Evolutionary conservation across 2,797 vertebrate species (phyloP).

Genomic region (Aselliscus stoliczkanus): DNA sequence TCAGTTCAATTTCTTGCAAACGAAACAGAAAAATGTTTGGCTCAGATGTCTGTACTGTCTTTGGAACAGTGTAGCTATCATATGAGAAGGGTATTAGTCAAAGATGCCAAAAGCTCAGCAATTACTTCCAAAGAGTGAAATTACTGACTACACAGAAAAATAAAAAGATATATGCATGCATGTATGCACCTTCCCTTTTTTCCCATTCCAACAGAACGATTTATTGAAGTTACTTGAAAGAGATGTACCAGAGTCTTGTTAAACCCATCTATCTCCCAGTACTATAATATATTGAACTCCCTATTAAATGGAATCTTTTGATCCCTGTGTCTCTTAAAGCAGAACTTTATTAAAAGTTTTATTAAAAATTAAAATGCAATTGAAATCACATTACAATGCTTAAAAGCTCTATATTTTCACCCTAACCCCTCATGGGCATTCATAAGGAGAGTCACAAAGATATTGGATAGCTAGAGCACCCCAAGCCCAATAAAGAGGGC

Average conservation of each 20-base stretch:
- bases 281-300: conserved; percentile 37
- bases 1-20: conserved; percentile 82
- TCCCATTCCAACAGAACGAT: conserved; percentile 67
- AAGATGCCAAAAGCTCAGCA: conserved; percentile 75
- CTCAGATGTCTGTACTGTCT: conserved; percentile 75
- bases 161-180: background rate
- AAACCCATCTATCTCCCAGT: conserved; percentile 49
- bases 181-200: conserved; percentile 60
- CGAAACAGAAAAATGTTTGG: conserved; percentile 81
- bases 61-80: conserved; percentile 79
- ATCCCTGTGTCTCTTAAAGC: conserved; percentile 62
- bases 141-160: conserved; percentile 73
- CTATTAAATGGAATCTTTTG: conserved; percentile 71
- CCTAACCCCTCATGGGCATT: conserved; percentile 72
- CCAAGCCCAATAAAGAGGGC: conserved; percentile 73
- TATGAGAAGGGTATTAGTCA: conserved; percentile 78
- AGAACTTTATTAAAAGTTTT: conserved; percentile 77
- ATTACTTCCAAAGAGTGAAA: conserved; percentile 77
- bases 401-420: conserved; percentile 74
- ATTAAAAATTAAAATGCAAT: conserved; percentile 81
- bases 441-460: conserved; percentile 76
- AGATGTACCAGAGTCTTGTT: conserved; percentile 36
- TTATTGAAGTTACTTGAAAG: conserved; percentile 65
- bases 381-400: conserved; percentile 78
- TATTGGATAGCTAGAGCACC: conserved; percentile 71